Evolutionary conservation across 2,797 vertebrate species (phyloP).

Genomic region (Martes flavigula): DNA sequence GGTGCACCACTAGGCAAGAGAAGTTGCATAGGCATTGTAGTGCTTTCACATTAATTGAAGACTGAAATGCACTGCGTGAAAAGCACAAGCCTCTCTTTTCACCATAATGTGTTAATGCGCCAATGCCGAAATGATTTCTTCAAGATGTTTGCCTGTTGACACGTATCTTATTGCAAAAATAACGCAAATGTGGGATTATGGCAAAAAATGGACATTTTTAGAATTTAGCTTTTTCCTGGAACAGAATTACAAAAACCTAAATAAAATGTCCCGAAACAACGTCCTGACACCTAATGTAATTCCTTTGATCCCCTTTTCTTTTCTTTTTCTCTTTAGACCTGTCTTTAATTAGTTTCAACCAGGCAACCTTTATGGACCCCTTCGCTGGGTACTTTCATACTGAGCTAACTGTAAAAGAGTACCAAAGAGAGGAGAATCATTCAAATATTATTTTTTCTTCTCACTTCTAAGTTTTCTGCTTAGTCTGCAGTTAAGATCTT

Average conservation of each 20-base stretch:
- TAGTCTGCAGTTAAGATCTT: slow-evolving; percentile 83
- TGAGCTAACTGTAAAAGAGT: slow-evolving; percentile 74
- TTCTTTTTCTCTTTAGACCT: slow-evolving; percentile 87
- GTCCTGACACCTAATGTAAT: slow-evolving; percentile 84
- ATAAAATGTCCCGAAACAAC: slow-evolving; percentile 81
- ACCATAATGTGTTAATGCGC: slow-evolving; percentile 87
- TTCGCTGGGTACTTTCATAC: slow-evolving; percentile 83
- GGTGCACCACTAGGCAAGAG: slow-evolving; percentile 89
- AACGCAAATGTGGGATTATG: slow-evolving; percentile 81
- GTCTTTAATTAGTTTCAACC: slow-evolving; percentile 88
- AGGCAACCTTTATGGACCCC: slow-evolving; percentile 83
- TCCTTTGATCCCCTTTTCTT: slow-evolving; percentile 85
- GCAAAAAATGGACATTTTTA: slow-evolving; percentile 81
- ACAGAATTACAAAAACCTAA: slow-evolving; percentile 83
- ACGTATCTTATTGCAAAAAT: slow-evolving; percentile 85
- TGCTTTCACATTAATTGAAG: slow-evolving; percentile 92
- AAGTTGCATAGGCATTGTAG: slow-evolving; percentile 89
- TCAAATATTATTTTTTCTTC: slow-evolving; percentile 81
- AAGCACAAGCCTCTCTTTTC: slow-evolving; percentile 87
- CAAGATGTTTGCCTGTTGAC: slow-evolving; percentile 84
- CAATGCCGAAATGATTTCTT: slow-evolving; percentile 86
- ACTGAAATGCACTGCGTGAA: slow-evolving; percentile 88
- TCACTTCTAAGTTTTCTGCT: slow-evolving; percentile 80
- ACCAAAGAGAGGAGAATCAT: slow-evolving; percentile 59
- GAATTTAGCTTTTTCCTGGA: slow-evolving; percentile 79